These are phyloP conservation scores for Euclidia mi DNA, from an alignment of 2,888 invertebrate species.

Conservation along the genomic window DNA sequence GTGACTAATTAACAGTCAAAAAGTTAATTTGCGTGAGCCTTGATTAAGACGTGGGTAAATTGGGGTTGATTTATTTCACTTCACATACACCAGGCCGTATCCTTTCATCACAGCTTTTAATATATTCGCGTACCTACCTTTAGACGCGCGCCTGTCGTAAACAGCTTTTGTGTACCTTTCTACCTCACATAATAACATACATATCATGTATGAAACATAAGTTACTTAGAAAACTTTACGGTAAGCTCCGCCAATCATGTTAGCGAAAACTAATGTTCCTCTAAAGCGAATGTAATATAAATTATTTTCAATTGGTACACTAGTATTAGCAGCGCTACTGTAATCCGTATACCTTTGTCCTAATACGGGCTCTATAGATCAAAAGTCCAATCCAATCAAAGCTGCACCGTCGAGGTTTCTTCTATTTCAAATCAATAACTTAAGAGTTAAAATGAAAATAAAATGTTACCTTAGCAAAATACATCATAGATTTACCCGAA, in stretches of 20 bases:
- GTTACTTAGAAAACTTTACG: no score
- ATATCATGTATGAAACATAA: no score
- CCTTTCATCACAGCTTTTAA: slow-evolving; percentile 34
- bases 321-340: no score
- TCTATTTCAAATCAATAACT: slow-evolving; percentile 38
- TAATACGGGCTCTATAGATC: slow-evolving; percentile 21
- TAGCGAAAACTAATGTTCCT: no score
- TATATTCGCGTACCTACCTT: slow-evolving; percentile 18
- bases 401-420: slow-evolving; percentile 16
- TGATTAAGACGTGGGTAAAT: slow-evolving; percentile 47
- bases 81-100: slow-evolving; percentile 20
- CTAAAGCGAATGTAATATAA: no score
- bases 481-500: slow-evolving; percentile 56
- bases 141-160: slow-evolving; percentile 19
- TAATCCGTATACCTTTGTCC: no score
- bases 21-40: slow-evolving; percentile 43
- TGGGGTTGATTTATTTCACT: slow-evolving; percentile 43
- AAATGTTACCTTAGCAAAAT: slow-evolving; percentile 42
- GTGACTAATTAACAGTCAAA: slow-evolving; percentile 37
- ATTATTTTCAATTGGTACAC: no score
- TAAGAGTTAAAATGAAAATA: slow-evolving; percentile 48
- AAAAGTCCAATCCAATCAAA: slow-evolving; percentile 23
- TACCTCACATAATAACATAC: neutral
- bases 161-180: slow-evolving; percentile 13
- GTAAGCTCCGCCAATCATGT: no score